A percentile compares a stretch with the other conserved stretches of the same genome.
Conservation (phyloP, 2,113 vertebrate genomes). For the Uropsilus gracilis region DNA sequence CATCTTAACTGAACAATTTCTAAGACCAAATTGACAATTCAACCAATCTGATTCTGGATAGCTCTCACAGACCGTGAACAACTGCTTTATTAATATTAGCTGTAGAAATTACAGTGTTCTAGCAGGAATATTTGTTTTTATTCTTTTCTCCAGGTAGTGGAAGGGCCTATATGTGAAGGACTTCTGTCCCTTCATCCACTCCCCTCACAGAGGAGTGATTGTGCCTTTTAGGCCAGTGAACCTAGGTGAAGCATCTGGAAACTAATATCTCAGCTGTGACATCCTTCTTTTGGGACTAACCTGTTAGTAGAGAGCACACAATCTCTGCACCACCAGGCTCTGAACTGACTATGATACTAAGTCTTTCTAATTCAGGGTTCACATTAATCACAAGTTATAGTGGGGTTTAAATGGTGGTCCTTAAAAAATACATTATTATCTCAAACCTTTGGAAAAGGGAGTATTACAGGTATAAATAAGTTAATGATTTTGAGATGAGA, state of each 20-base stretch:
- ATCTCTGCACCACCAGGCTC: neutral
- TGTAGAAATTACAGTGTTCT: neutral
- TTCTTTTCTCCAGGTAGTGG: neutral
- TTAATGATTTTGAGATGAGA: neutral
- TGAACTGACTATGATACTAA: neutral
- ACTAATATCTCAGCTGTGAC: neutral
- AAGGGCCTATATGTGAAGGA: neutral
- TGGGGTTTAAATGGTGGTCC: neutral
- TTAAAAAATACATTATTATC: neutral
- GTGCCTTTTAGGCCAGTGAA: neutral
- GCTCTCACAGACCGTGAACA: neutral
- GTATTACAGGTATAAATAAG: neutral
- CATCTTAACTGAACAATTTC: neutral
- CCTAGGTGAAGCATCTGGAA: neutral
- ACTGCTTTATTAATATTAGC: neutral
- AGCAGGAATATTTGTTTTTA: neutral
- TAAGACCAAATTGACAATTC: neutral
- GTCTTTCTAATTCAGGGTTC: neutral
- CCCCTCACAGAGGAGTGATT: neutral
- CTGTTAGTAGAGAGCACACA: neutral
- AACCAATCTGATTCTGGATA: neutral
- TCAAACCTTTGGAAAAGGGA: neutral
- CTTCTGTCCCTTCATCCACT: neutral
- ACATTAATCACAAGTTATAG: neutral
- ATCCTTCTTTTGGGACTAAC: neutral